phyloP scores from a whole-genome alignment of 2,113 vertebrate species.

The Megaceryle maxima region DNA sequence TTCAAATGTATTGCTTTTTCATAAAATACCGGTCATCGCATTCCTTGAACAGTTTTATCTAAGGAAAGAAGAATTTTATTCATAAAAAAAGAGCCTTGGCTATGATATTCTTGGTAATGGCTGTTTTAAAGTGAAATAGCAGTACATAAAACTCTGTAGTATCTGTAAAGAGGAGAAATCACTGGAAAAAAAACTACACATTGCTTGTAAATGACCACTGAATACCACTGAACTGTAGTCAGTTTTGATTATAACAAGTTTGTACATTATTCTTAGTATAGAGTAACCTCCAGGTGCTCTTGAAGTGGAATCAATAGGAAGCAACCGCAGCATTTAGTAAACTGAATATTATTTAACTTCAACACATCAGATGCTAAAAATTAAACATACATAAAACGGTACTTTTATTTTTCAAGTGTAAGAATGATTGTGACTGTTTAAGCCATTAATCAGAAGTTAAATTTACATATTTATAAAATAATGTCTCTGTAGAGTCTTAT shows the following conservation, averaged over 20 bases:
- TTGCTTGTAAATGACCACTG: background rate
- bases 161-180: background rate
- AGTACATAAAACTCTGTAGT: background rate
- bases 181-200: background rate
- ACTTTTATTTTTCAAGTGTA: background rate
- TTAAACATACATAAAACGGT: background rate
- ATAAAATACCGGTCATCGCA: background rate
- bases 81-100: background rate
- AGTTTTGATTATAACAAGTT: background rate
- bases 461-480: background rate
- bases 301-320: conserved; percentile 22
- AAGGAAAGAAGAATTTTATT: background rate
- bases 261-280: background rate
- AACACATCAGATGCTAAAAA: background rate
- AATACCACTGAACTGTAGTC: background rate
- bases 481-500: background rate
- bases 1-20: background rate
- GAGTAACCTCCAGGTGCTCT: background rate
- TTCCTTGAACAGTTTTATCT: background rate
- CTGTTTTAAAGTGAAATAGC: background rate
- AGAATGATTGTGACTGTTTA: background rate
- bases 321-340: conserved; percentile 11
- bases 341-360: conserved; percentile 15
- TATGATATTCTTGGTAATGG: background rate
- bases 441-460: background rate